These are phyloP conservation scores for Drosophila chauvacae DNA, from an alignment of 1,140 invertebrate genomes.

Conservation along the genomic window DNA sequence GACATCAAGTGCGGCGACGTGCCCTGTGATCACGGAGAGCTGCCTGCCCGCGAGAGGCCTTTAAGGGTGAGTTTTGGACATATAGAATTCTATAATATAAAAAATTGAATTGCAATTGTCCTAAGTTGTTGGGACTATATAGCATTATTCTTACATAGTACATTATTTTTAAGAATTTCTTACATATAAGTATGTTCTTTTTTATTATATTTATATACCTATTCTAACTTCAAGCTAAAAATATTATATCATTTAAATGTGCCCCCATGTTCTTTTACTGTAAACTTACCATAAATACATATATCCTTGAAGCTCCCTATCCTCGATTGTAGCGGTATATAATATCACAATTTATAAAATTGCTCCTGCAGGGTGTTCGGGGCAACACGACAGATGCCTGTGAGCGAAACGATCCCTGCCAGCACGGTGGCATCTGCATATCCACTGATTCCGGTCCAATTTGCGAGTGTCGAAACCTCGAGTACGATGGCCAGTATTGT, in stretches of 20 bases:
- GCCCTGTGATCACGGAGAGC: slow-evolving; percentile 78
- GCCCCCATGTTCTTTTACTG: neutral
- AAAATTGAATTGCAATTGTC: neutral
- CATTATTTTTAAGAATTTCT: too few relatives aligned
- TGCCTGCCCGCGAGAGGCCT: slow-evolving; percentile 77
- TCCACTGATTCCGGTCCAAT: slow-evolving; percentile 96
- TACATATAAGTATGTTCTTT: neutral
- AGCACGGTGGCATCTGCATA: slow-evolving; percentile 97
- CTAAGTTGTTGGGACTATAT: neutral
- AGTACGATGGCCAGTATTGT: slow-evolving; percentile 96
- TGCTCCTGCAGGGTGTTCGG: slow-evolving; percentile 56
- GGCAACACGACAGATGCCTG: slow-evolving; percentile 90
- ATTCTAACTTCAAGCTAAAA: neutral
- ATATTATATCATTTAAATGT: neutral
- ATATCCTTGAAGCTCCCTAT: neutral
- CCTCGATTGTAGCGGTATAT: neutral
- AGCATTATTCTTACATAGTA: neutral
- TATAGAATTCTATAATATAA: neutral
- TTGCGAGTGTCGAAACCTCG: slow-evolving; percentile 95
- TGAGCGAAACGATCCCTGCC: slow-evolving; percentile 94
- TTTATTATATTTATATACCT: neutral
- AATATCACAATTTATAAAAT: neutral
- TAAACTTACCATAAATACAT: neutral
- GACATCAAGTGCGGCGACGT: slow-evolving; percentile 87
- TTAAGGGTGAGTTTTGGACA: slow-evolving; percentile 62